Evolutionary conservation across 2,797 vertebrate genomes (phyloP), one percentile per base, ranked within the genome.

Genomic region (Chanos chanos): DNA sequence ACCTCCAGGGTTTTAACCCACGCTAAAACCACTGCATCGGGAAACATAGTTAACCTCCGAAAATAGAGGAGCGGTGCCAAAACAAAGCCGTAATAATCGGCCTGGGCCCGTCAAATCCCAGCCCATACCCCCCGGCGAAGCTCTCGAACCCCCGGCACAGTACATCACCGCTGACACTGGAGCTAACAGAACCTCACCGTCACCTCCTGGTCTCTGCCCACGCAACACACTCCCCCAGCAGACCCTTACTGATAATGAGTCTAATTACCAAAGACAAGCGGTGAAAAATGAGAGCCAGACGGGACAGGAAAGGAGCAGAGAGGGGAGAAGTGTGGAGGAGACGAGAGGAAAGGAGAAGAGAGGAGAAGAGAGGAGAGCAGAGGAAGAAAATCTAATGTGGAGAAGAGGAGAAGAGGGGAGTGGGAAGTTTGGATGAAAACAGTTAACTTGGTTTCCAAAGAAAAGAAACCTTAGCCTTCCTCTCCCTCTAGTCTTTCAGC

Each of bases 61-160:
- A 73, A 71, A 73, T 71, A 61, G 53, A 53, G 39, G 57, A 45
- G 4, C 27, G 12, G 31, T 48, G 74, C 74, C 74, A 76, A 76
- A 62, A 65, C 61, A 76, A 76, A 76, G 70, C 64, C 66, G 41
- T 21, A 45, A 48, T 76, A 73, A 73, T 76, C 58, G 53, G 25
- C 53, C 53, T 22, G 61, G 40, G 64, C 66, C 49, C 44, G 40
- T 48, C 68, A 64, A 64, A 66, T 73, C 71, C 61, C 61, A 61
- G 33, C 54, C 51, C 33, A 68, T 57, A 24, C 43, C 54, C 65
- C 49, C 49, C 64, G 60, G 55, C 36, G 31, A 19, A 31, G 51
- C 22, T 47, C 22, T 37, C 49, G 21, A 25, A 22, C 53, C 50
- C 48, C 34, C 21, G 33, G 33, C 37, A 25, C 19, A 18, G 57